Conservation (phyloP, 35 echinoderm and acorn worm species). For the Ptychodera flava region DNA sequence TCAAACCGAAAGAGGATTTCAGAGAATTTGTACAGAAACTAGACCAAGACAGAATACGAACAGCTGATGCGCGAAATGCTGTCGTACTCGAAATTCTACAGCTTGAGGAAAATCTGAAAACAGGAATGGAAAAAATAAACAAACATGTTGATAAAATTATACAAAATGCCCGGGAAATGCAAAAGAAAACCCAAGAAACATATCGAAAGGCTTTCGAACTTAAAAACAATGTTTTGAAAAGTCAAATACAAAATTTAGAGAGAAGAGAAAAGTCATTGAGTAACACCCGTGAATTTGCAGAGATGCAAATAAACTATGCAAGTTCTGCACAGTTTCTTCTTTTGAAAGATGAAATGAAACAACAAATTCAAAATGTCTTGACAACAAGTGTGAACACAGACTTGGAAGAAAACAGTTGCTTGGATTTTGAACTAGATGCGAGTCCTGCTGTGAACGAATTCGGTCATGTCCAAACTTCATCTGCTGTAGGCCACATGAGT, state of each 20-base stretch:
- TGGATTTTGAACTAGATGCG: not conserved
- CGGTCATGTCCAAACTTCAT: not conserved
- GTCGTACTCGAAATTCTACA: not conserved
- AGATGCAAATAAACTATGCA: not conserved
- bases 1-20: not conserved
- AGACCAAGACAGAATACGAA: not conserved
- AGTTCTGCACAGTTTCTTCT: not conserved
- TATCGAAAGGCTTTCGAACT: not conserved
- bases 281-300: not conserved
- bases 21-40: not conserved
- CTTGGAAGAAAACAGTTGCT: not conserved
- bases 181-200: not conserved
- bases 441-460: not conserved
- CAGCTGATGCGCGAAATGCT: not conserved
- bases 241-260: not conserved
- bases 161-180: not conserved
- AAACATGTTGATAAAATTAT: not conserved
- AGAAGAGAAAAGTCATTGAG: not conserved
- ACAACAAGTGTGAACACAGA: not conserved
- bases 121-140: not conserved
- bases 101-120: not conserved
- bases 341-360: not conserved
- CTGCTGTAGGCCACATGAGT: not conserved
- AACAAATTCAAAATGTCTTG: not conserved
- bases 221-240: not conserved